Percentiles rank a stretch among this genome's conserved stretches.
Conservation (phyloP, 2,888 invertebrate genomes). For the Penaeus monodon region DNA sequence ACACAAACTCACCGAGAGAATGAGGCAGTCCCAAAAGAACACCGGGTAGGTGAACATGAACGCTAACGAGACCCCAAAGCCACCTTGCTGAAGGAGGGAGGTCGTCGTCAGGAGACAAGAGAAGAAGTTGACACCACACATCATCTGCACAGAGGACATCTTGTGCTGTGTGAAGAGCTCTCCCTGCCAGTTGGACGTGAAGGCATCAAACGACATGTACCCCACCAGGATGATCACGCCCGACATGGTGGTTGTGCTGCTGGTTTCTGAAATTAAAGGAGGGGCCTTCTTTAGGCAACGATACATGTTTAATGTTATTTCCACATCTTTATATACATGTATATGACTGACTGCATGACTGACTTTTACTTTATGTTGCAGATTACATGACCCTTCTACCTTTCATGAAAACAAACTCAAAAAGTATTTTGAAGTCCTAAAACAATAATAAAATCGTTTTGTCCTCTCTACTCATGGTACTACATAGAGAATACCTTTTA, state of each 20-base stretch:
- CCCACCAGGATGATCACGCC: slow-evolving; percentile 87
- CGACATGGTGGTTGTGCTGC: slow-evolving; percentile 81
- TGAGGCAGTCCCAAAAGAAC: slow-evolving; percentile 84
- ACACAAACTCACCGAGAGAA: slow-evolving; percentile 78
- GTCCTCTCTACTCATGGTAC: too few relatives aligned
- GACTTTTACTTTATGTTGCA: too few relatives aligned
- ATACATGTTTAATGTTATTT: too few relatives aligned
- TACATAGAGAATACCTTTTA: too few relatives aligned
- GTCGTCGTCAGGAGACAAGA: slow-evolving; percentile 89
- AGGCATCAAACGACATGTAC: slow-evolving; percentile 96
- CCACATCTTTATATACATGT: too few relatives aligned
- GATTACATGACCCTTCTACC: too few relatives aligned
- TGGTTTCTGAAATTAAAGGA: slow-evolving; percentile 23
- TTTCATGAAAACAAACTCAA: not conserved
- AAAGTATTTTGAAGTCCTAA: not conserved
- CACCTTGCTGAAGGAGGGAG: slow-evolving; percentile 87
- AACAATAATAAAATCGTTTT: too few relatives aligned
- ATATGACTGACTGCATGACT: too few relatives aligned
- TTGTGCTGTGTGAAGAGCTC: slow-evolving; percentile 84
- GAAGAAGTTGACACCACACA: slow-evolving; percentile 96
- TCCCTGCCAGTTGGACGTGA: slow-evolving; percentile 98
- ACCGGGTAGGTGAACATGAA: slow-evolving; percentile 83
- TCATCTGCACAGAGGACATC: slow-evolving; percentile 90
- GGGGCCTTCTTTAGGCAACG: not conserved
- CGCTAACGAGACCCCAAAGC: slow-evolving; percentile 79